Evolutionary conservation across 1,140 invertebrate genomes (phyloP).

Genomic region (Drosophila arizonae): DNA sequence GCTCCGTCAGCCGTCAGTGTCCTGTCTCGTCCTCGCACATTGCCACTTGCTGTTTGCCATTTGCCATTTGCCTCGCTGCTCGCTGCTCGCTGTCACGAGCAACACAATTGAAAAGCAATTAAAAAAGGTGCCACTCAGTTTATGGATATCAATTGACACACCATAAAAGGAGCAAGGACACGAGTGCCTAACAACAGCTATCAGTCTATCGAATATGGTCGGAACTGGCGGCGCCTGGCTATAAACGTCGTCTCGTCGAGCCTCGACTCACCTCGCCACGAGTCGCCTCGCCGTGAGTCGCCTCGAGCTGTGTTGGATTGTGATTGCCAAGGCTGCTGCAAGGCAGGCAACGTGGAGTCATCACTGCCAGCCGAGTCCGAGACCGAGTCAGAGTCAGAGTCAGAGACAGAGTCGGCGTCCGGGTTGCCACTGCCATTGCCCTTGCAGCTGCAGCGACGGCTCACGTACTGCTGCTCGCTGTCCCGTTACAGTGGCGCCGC

Average conservation of each 20-base stretch:
- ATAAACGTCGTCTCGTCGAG: constrained; percentile 9
- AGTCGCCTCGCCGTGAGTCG: background rate
- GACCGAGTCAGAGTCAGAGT: constrained; percentile 23
- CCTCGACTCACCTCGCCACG: background rate
- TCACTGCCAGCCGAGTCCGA: constrained; percentile 55
- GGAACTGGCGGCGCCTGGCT: constrained; percentile 29
- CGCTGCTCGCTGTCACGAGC: constrained; percentile 14
- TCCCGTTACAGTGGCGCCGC: constrained; percentile 73
- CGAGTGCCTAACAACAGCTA: background rate
- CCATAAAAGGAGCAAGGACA: constrained; percentile 70
- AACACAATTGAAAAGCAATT: constrained; percentile 59
- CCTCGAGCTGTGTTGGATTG: constrained; percentile 11
- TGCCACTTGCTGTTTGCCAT: constrained; percentile 37
- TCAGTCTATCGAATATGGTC: constrained; percentile 61
- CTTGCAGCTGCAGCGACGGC: constrained; percentile 69
- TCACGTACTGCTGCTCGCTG: constrained; percentile 74
- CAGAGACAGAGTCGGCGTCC: constrained; percentile 24
- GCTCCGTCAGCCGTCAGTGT: constrained; percentile 30
- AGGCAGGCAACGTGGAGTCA: constrained; percentile 72
- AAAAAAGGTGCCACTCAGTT: constrained; percentile 53
- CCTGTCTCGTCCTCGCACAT: constrained; percentile 66
- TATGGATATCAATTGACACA: constrained; percentile 60
- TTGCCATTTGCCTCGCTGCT: constrained; percentile 48
- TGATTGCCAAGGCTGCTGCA: constrained; percentile 60
- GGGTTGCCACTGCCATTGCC: constrained; percentile 45